Percentiles rank a stretch among this genome's conserved stretches.
Evolutionary conservation across 2,113 vertebrate genomes (phyloP).

Genomic region (Tapirus terrestris): DNA sequence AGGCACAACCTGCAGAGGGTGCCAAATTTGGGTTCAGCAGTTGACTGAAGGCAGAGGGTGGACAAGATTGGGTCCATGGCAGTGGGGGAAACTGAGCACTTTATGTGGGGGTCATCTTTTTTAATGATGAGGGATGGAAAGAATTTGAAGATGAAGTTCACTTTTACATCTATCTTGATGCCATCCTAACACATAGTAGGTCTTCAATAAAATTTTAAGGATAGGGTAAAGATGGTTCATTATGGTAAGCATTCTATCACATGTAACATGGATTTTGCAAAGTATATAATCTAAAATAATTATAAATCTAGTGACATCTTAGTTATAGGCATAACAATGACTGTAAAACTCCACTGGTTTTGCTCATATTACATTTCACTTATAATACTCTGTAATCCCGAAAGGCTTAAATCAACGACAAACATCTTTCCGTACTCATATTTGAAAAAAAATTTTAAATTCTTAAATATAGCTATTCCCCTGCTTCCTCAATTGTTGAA

Average conservation of each 20-base stretch:
- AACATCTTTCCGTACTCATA: not conserved
- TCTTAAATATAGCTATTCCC: not conserved
- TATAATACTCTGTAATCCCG: not conserved
- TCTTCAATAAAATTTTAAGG: not conserved
- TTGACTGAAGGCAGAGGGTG: not conserved
- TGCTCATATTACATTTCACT: not conserved
- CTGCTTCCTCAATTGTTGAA: not conserved
- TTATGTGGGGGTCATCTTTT: not conserved
- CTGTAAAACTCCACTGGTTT: not conserved
- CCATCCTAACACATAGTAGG: constrained; percentile 7
- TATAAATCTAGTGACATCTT: not conserved
- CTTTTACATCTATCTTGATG: not conserved
- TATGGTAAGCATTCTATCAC: not conserved
- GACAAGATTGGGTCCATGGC: not conserved
- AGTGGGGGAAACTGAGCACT: not conserved
- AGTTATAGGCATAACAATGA: not conserved
- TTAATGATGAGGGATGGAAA: not conserved
- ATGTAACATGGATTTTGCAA: not conserved
- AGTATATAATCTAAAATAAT: constrained; percentile 21
- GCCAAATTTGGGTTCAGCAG: constrained; percentile 31
- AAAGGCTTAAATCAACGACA: constrained; percentile 20
- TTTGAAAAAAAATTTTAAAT: not conserved
- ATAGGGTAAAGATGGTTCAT: not conserved
- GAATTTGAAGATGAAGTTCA: constrained; percentile 7
- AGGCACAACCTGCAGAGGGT: constrained; percentile 49